A percentile compares a stretch with the other conserved stretches of the same genome.
These are phyloP conservation scores for Rhinolophus sinicus DNA, from an alignment of 2,113 vertebrate genomes.

Conservation along the genomic window DNA sequence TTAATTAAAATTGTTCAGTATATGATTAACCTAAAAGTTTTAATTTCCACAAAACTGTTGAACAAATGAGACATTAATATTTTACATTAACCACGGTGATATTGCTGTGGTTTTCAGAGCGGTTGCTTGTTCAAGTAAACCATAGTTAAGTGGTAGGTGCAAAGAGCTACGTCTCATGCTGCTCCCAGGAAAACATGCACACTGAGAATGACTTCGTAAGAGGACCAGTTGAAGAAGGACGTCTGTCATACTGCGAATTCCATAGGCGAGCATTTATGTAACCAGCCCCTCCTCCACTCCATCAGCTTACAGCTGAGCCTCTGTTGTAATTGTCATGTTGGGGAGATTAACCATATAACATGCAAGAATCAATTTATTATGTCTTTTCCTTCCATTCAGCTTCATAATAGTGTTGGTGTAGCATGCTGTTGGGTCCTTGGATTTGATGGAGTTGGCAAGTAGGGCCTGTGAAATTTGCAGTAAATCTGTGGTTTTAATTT, in stretches of 20 bases:
- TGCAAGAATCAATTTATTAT: neutral
- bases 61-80: constrained; percentile 93
- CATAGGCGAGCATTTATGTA: neutral
- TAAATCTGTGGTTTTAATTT: constrained; percentile 18
- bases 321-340: fast-evolving
- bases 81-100: constrained; percentile 86
- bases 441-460: neutral
- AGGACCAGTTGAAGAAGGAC: fast-evolving
- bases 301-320: fast-evolving
- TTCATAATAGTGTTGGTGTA: neutral
- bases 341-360: neutral
- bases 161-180: neutral
- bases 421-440: neutral
- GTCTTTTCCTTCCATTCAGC: neutral
- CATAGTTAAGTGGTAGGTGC: neutral
- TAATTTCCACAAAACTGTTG: constrained; percentile 90
- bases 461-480: neutral
- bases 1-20: constrained; percentile 91
- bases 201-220: neutral
- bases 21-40: constrained; percentile 93
- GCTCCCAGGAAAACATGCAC: neutral
- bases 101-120: constrained; percentile 71
- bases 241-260: neutral
- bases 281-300: fast-evolving
- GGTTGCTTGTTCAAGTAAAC: constrained; percentile 69